A percentile compares a stretch with the other conserved stretches of the same genome.
These are phyloP conservation scores for Diplosoma virens DNA, from an alignment of 23 tunicate species.

Conservation along the genomic window DNA sequence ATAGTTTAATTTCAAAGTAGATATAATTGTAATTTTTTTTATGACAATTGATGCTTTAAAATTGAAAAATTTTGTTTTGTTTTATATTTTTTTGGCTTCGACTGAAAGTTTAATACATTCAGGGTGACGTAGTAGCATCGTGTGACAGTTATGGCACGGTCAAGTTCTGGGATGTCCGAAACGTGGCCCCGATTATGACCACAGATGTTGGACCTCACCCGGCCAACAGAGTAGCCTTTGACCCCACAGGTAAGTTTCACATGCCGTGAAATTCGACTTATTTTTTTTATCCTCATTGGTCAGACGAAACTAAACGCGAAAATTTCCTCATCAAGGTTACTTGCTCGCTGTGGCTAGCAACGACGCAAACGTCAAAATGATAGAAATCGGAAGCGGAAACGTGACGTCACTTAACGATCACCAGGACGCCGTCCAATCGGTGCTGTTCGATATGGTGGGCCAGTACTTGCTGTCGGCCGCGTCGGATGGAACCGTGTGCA, in stretches of 20 bases:
- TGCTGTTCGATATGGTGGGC: conserved; percentile 60
- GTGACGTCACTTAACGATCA: conserved; percentile 59
- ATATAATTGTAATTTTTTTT: no score
- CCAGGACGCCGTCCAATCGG: conserved; percentile 82
- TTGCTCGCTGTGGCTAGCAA: conserved; percentile 92
- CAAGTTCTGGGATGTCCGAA: conserved; percentile 90
- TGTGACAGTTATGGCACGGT: conserved; percentile 94
- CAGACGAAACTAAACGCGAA: background rate
- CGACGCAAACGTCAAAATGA: conserved; percentile 75
- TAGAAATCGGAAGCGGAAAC: conserved; percentile 58
- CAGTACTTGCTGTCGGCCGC: conserved; percentile 65
- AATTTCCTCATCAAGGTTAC: conserved; percentile 41
- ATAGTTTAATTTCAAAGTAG: no score
- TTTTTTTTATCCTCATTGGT: no score
- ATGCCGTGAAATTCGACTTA: background rate
- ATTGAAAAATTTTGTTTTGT: no score
- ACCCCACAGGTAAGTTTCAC: conserved; percentile 62
- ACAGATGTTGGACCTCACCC: conserved; percentile 91
- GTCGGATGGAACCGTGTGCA: conserved; percentile 72
- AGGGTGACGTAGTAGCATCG: conserved; percentile 95
- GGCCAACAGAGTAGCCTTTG: conserved; percentile 77
- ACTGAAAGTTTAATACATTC: conserved; percentile 3
- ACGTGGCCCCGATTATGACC: conserved; percentile 46
- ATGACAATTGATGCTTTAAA: no score
- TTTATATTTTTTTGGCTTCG: background rate